phyloP scores from a whole-genome alignment of 2,797 vertebrate genomes.

The Mormyrops boulengeri region DNA sequence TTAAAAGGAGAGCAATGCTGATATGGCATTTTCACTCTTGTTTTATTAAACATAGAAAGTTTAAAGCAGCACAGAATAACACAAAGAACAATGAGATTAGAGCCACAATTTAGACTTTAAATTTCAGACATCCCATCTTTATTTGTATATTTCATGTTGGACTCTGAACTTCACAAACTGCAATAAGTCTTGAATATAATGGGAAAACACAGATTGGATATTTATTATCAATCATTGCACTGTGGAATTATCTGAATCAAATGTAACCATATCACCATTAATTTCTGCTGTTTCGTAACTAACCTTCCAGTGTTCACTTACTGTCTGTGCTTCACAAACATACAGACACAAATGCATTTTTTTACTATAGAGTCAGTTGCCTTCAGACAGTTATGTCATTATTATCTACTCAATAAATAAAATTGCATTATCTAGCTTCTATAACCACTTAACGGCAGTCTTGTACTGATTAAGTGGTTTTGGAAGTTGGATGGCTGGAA shows the following conservation, averaged over 20 bases:
- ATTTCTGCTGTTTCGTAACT: background rate
- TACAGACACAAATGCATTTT: background rate
- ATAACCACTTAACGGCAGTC: background rate
- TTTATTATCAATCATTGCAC: constrained; percentile 6
- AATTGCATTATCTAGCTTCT: background rate
- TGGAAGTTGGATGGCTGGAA: background rate
- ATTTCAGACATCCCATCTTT: background rate
- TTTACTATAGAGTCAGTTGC: background rate
- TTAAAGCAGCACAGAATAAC: background rate
- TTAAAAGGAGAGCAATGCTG: background rate
- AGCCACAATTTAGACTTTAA: background rate
- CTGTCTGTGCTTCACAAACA: background rate
- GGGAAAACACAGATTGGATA: background rate
- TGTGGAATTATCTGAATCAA: background rate
- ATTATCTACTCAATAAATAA: background rate
- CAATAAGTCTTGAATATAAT: background rate
- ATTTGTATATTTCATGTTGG: background rate
- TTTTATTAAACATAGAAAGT: constrained; percentile 8
- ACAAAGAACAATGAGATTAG: background rate
- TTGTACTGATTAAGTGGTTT: background rate
- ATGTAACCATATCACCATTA: background rate
- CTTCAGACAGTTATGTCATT: background rate
- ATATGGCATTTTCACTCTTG: background rate
- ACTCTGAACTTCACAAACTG: constrained; percentile 2
- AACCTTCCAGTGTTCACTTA: background rate